Evolutionary conservation across 2,888 invertebrate species (phyloP).

Genomic region (Erynnis tages): DNA sequence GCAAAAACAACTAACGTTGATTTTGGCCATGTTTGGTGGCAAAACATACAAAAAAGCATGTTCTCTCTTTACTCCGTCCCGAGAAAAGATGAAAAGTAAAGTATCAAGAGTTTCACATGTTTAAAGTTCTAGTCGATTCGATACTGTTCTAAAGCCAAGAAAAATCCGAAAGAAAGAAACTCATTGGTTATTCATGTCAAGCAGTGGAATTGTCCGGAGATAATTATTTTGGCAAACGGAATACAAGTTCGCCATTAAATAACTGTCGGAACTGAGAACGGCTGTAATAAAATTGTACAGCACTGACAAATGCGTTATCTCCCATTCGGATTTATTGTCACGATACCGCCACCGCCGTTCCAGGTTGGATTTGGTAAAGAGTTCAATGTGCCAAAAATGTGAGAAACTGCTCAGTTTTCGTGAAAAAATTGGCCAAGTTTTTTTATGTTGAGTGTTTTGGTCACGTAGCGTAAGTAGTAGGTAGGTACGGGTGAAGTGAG

Average conservation of each 20-base stretch:
- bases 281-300: slow-evolving; percentile 46
- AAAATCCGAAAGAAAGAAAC: neutral
- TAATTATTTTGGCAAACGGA: slow-evolving; percentile 48
- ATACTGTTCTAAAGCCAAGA: neutral
- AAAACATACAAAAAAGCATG: too few species aligned
- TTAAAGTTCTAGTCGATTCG: too few species aligned
- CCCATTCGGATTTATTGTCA: slow-evolving; percentile 23
- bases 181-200: slow-evolving; percentile 39
- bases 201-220: slow-evolving; percentile 32
- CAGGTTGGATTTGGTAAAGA: slow-evolving; percentile 1
- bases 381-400: neutral
- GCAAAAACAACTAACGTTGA: too few species aligned
- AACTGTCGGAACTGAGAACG: slow-evolving; percentile 30
- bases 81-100: too few species aligned
- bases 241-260: slow-evolving; percentile 43
- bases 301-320: slow-evolving; percentile 44
- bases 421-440: too few species aligned
- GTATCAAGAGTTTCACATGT: too few species aligned
- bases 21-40: too few species aligned
- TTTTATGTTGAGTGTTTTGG: too few species aligned
- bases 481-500: too few species aligned
- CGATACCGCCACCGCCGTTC: slow-evolving; percentile 10
- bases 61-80: too few species aligned
- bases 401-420: slow-evolving; percentile 13
- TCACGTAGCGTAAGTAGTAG: too few species aligned